Conservation (phyloP, 2,888 invertebrate genomes). For the Apamea crenata region DNA sequence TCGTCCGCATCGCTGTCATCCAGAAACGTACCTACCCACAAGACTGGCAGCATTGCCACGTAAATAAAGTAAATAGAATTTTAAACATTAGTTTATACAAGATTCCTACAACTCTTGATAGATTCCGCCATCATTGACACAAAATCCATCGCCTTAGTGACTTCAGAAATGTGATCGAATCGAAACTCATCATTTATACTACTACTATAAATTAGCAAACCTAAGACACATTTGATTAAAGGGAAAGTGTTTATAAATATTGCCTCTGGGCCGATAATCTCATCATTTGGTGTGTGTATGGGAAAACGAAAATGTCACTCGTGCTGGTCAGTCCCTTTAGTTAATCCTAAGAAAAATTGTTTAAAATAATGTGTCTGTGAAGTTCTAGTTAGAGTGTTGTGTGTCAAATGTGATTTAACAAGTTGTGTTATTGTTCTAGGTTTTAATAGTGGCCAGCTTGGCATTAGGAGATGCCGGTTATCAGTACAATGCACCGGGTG, state of each 20-base stretch:
- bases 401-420: slow-evolving; percentile 29
- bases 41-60: too few species aligned
- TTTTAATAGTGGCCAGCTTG: slow-evolving; percentile 40
- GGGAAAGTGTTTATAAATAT: slow-evolving; percentile 84
- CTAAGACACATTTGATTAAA: slow-evolving; percentile 69
- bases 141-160: slow-evolving; percentile 46
- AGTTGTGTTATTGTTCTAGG: slow-evolving; percentile 58
- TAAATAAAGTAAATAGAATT: background rate
- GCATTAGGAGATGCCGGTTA: slow-evolving; percentile 57
- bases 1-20: too few species aligned
- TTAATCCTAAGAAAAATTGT: background rate
- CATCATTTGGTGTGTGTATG: slow-evolving; percentile 73
- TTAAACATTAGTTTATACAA: background rate
- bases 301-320: slow-evolving; percentile 69
- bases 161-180: slow-evolving; percentile 72
- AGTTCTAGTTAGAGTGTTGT: slow-evolving; percentile 30
- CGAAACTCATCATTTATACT: slow-evolving; percentile 75
- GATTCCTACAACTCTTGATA: too few species aligned
- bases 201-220: slow-evolving; percentile 77
- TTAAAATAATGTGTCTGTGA: slow-evolving; percentile 22
- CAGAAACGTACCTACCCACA: too few species aligned
- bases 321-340: slow-evolving; percentile 75
- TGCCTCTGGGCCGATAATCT: slow-evolving; percentile 64
- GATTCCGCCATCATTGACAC: slow-evolving; percentile 41
- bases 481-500: slow-evolving; percentile 44